Evolutionary conservation across 1,140 invertebrate species (phyloP).

Genomic region (Elymnias hypermnestra): DNA sequence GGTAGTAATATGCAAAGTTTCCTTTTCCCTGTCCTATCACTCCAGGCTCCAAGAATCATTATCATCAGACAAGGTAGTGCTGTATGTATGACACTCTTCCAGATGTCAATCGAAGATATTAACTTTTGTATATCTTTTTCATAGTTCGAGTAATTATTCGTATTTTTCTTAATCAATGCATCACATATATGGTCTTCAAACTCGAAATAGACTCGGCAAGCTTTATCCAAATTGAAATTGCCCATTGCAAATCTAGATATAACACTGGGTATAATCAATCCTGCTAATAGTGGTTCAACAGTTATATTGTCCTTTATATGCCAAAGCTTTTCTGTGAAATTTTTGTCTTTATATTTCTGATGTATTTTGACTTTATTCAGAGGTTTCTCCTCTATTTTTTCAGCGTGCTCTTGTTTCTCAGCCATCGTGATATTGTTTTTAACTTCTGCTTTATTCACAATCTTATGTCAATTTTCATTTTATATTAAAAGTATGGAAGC

Average conservation of each 20-base stretch:
- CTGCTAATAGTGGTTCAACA: slow-evolving; percentile 77
- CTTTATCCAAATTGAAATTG: slow-evolving; percentile 79
- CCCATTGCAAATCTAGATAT: slow-evolving; percentile 74
- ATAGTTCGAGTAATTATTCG: slow-evolving; percentile 60
- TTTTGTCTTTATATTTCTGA: slow-evolving; percentile 38
- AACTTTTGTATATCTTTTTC: slow-evolving; percentile 74
- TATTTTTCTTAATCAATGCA: slow-evolving; percentile 62
- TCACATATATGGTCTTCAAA: slow-evolving; percentile 74
- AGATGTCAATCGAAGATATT: slow-evolving; percentile 76
- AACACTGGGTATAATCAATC: slow-evolving; percentile 76
- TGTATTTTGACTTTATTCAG: slow-evolving; percentile 35
- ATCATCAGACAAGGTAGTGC: slow-evolving; percentile 76
- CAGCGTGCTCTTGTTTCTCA: slow-evolving; percentile 34
- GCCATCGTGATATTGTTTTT: slow-evolving; percentile 30
- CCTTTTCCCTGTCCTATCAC: slow-evolving; percentile 82
- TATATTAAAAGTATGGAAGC: slow-evolving; percentile 27
- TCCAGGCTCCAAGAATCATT: slow-evolving; percentile 79
- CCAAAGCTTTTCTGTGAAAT: slow-evolving; percentile 44
- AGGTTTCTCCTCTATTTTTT: slow-evolving; percentile 51
- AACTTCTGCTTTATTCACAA: slow-evolving; percentile 10
- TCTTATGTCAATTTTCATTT: slow-evolving; percentile 31
- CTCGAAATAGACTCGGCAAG: slow-evolving; percentile 77
- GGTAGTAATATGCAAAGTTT: slow-evolving; percentile 90
- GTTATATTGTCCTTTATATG: slow-evolving; percentile 69
- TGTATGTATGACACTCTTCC: slow-evolving; percentile 76